Conservation (phyloP, 2,888 invertebrate genomes). For the Drosophila limbata region DNA sequence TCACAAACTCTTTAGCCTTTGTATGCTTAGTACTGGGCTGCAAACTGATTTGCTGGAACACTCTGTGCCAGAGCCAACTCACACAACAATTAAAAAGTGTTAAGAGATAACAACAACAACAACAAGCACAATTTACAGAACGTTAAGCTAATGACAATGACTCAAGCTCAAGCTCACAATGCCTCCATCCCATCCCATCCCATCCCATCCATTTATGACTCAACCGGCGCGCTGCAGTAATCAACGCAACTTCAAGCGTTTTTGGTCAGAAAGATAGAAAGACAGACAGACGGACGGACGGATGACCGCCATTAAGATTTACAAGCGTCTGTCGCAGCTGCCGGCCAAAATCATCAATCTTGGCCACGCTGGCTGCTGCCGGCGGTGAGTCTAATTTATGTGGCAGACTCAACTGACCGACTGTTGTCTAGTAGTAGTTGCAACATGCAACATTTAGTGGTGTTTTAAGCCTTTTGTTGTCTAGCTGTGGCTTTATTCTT, state of each 20-base stretch:
- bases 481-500: constrained; percentile 15
- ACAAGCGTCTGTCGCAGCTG: constrained; percentile 61
- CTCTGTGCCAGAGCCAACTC: background rate
- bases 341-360: constrained; percentile 74
- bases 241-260: constrained; percentile 70
- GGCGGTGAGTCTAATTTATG: constrained; percentile 68
- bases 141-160: constrained; percentile 75
- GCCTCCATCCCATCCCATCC: background rate
- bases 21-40: no score
- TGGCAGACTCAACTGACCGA: constrained; percentile 28
- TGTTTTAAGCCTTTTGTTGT: constrained; percentile 37
- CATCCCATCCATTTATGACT: constrained; percentile 48
- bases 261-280: constrained; percentile 21
- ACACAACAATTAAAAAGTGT: constrained; percentile 70
- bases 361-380: constrained; percentile 16
- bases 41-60: no score
- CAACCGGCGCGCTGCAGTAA: constrained; percentile 51
- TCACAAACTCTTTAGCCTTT: no score
- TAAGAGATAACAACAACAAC: constrained; percentile 44
- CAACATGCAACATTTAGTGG: constrained; percentile 18
- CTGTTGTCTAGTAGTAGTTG: background rate
- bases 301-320: constrained; percentile 54
- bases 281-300: constrained; percentile 4
- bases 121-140: constrained; percentile 30
- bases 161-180: constrained; percentile 49